Base-by-base conservation (phyloP, 2,888 invertebrate genomes). In the Trachelus stipa region DNA sequence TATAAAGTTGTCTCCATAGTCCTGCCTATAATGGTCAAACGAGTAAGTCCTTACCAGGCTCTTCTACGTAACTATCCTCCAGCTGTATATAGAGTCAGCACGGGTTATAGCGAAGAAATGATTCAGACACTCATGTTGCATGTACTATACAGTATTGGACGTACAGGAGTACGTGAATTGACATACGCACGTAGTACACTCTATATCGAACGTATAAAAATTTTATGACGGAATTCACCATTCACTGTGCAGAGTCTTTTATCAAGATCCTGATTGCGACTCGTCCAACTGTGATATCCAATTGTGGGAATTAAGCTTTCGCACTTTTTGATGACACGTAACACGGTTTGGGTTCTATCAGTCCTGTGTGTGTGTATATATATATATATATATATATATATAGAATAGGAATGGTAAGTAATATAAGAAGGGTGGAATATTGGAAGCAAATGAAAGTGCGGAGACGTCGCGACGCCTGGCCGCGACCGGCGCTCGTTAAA, bases 301-400 rank as follows among this genome's bases (percentile, higher is more conserved):
- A 90, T 90, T 90, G 87, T 85, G 83, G 86, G 89, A 88, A 91
- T 91, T 90, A 91, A 90, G 90, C 90, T 90, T 90, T 91, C 90
- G 90, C 90, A 90, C 90, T 89, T 91, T 91, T 90, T 89, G 89
- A 90, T 88, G 88, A 88, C 87, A 87, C 87, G 86, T 77, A 71
- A 56, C 56, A 23, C 56, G 4, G 56, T 9, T 56, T 56, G 56
- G 56, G 23, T 56, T 56, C 56, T 56, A 9, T 56, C 56, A 23
- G 23, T 56, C 9, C 56, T 15, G 6, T 56, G 56, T 23, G 56
- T 56, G 4, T 4, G 4, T 35, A 11, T 35, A 11, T 12, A 0
- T 1, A 2, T 40, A 12, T 40, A 40, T 56, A 9, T 56, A 23
- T 40, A 23, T 40, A 6, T 15, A 23, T 23, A 9, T 56, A 23